A percentile compares a stretch with the other conserved stretches of the same genome.
Conservation (phyloP, 2,888 invertebrate genomes). For the Ctena decussata region DNA sequence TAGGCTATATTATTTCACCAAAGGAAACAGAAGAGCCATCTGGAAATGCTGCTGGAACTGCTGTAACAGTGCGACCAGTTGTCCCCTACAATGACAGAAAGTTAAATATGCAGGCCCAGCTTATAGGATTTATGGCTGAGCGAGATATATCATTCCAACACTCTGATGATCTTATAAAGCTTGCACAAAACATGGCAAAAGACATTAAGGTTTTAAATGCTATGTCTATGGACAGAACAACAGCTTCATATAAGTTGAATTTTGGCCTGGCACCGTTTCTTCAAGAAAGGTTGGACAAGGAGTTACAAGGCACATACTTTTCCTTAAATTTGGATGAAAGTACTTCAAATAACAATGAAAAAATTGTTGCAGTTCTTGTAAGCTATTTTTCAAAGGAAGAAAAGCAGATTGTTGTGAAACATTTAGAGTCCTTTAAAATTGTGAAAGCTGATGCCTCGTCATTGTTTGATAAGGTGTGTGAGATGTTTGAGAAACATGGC, state of each 20-base stretch:
- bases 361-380: constrained; percentile 54
- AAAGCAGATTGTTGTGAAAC: constrained; percentile 45
- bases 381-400: constrained; percentile 35
- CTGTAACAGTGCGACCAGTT: background rate
- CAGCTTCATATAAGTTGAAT: constrained; percentile 49
- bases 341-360: constrained; percentile 48
- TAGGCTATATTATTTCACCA: background rate
- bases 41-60: background rate
- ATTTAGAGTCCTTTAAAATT: constrained; percentile 50
- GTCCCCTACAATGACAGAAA: background rate
- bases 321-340: constrained; percentile 52
- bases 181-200: background rate
- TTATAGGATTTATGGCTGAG: background rate
- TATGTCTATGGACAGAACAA: constrained; percentile 26
- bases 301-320: constrained; percentile 2
- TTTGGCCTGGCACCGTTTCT: constrained; percentile 31
- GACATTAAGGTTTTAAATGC: background rate
- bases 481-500: constrained; percentile 49
- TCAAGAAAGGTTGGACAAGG: constrained; percentile 16
- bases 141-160: background rate
- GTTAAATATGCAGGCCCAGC: background rate
- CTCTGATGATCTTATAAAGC: background rate
- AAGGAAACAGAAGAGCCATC: background rate
- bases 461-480: constrained; percentile 29
- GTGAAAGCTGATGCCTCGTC: constrained; percentile 36